Percentiles rank a stretch among this genome's conserved stretches.
These are phyloP conservation scores for Periplaneta americana DNA, from an alignment of 1,140 invertebrate genomes.

Conservation along the genomic window DNA sequence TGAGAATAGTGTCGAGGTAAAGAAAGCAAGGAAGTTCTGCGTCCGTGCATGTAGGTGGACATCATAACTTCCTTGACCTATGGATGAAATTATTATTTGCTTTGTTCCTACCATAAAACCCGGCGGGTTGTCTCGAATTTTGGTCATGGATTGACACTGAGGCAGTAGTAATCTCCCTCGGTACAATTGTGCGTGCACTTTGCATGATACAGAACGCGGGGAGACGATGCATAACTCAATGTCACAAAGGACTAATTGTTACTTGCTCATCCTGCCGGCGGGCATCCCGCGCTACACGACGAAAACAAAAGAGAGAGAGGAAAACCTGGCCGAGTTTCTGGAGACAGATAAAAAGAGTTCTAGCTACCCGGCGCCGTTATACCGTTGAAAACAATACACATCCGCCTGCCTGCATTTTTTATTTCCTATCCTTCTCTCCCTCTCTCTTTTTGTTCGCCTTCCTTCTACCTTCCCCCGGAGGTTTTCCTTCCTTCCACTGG, in stretches of 20 bases:
- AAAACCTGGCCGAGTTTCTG: not conserved
- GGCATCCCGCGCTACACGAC: not conserved
- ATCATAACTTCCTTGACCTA: too few relatives aligned
- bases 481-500: not conserved
- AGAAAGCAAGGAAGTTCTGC: too few relatives aligned
- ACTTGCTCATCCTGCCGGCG: not conserved
- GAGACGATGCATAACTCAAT: not conserved
- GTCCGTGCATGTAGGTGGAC: too few relatives aligned
- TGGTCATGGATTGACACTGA: too few relatives aligned
- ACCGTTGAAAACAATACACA: not conserved
- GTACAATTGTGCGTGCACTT: too few relatives aligned
- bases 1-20: too few relatives aligned
- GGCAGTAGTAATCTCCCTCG: too few relatives aligned
- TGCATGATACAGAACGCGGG: too few relatives aligned
- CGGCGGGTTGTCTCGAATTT: too few relatives aligned
- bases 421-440: not conserved
- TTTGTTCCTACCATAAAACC: too few relatives aligned
- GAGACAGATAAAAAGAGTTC: not conserved
- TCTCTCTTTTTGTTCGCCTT: not conserved
- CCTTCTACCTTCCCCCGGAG: not conserved
- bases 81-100: too few relatives aligned
- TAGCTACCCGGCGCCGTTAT: not conserved
- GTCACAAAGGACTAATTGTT: not conserved
- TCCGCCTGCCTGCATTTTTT: not conserved
- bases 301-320: not conserved